Conservation (phyloP, 2,797 vertebrate species). For the Sylvia borin region DNA sequence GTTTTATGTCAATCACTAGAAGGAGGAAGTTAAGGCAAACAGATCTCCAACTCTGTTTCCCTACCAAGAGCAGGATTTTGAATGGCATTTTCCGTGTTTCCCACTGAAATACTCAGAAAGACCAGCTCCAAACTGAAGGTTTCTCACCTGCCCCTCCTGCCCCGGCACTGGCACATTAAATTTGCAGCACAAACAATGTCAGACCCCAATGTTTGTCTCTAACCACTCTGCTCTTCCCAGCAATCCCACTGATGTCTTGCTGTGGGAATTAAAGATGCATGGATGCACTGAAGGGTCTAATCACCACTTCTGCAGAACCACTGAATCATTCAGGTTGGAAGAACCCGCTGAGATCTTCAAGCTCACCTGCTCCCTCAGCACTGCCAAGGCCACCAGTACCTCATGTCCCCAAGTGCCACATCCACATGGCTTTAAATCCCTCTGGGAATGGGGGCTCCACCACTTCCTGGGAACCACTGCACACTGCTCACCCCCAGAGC, state of each 20-base stretch:
- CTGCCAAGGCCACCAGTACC: neutral
- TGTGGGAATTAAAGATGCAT: neutral
- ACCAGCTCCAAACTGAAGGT: neutral
- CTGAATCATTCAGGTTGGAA: neutral
- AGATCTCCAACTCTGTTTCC: neutral
- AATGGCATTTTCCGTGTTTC: fast-evolving
- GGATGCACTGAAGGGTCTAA: fast-evolving
- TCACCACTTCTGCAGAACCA: neutral
- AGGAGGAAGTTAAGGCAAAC: slow-evolving; percentile 79
- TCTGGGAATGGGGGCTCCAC: neutral
- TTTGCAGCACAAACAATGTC: fast-evolving
- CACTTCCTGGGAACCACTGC: neutral
- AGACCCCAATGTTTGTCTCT: neutral
- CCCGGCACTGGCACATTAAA: neutral
- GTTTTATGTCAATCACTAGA: slow-evolving; percentile 98
- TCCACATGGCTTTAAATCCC: neutral
- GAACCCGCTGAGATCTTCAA: neutral
- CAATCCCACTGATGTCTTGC: fast-evolving
- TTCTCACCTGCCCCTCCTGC: neutral
- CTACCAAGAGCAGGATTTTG: neutral
- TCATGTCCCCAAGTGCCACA: neutral
- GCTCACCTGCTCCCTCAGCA: neutral
- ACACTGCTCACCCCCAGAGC: neutral
- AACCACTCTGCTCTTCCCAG: neutral
- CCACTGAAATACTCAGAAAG: neutral